phyloP scores from a whole-genome alignment of 2,888 invertebrate genomes.

The Podotricha telesiphe region DNA sequence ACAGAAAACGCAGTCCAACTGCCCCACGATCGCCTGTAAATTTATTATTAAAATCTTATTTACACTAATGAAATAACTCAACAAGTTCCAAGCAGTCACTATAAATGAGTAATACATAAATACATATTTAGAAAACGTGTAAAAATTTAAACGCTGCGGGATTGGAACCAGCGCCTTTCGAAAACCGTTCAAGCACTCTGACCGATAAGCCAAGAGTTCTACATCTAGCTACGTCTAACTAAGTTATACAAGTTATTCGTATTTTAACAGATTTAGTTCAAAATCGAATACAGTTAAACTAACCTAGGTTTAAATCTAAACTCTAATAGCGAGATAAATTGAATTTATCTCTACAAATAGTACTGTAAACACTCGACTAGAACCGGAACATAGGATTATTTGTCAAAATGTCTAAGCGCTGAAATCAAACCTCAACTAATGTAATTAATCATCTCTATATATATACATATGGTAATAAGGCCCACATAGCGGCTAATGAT shows the following conservation, averaged over 20 bases:
- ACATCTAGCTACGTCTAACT: too few relatives aligned
- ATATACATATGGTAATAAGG: background rate
- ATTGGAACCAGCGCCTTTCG: too few relatives aligned
- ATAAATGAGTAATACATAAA: too few relatives aligned
- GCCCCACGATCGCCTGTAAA: too few relatives aligned
- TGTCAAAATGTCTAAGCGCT: background rate
- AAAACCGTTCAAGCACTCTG: too few relatives aligned
- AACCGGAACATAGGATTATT: background rate
- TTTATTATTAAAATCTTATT: too few relatives aligned
- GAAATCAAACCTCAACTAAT: background rate
- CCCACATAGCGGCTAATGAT: background rate
- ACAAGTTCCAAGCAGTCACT: background rate
- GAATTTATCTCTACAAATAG: conserved; percentile 6
- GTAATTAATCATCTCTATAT: conserved; percentile 5
- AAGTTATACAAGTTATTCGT: background rate
- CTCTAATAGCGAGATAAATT: conserved; percentile 1
- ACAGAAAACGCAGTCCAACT: too few relatives aligned
- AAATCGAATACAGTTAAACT: background rate
- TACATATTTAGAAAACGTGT: too few relatives aligned
- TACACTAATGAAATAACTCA: background rate
- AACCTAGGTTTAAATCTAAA: background rate
- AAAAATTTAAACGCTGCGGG: too few relatives aligned
- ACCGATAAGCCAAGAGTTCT: too few relatives aligned
- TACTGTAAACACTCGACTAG: background rate
- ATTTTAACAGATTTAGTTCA: background rate